Percentiles rank a stretch among this genome's conserved stretches.
These are phyloP conservation scores for Tokudaia muenninki DNA, from an alignment of 2,797 vertebrate genomes.

Conservation along the genomic window DNA sequence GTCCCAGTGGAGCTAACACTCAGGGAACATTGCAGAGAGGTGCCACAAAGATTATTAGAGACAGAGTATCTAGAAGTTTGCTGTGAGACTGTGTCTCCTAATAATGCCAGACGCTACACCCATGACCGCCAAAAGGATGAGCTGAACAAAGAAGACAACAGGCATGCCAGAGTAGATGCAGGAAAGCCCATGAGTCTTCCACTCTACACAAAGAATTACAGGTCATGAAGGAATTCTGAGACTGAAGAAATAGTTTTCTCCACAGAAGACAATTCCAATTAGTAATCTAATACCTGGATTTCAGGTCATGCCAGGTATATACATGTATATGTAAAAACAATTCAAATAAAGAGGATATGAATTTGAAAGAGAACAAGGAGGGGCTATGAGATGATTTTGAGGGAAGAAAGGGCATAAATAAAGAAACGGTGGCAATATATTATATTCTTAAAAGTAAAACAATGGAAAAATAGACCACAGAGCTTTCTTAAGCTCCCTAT, in stretches of 20 bases:
- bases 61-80: background rate
- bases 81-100: background rate
- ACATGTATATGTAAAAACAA: background rate
- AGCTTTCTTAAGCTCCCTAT: background rate
- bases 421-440: background rate
- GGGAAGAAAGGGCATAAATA: background rate
- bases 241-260: background rate
- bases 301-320: background rate
- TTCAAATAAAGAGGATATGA: background rate
- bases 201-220: background rate
- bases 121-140: background rate
- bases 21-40: background rate
- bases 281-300: background rate
- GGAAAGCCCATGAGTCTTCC: background rate
- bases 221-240: background rate
- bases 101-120: background rate
- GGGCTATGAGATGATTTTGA: background rate
- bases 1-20: background rate
- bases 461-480: background rate
- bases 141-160: background rate
- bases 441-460: background rate
- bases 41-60: background rate
- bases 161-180: background rate
- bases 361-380: background rate
- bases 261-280: background rate